A percentile compares a stretch with the other conserved stretches of the same genome.
Evolutionary conservation across 2,797 vertebrate species (phyloP).

Genomic region (Pseudochirops corinnae): DNA sequence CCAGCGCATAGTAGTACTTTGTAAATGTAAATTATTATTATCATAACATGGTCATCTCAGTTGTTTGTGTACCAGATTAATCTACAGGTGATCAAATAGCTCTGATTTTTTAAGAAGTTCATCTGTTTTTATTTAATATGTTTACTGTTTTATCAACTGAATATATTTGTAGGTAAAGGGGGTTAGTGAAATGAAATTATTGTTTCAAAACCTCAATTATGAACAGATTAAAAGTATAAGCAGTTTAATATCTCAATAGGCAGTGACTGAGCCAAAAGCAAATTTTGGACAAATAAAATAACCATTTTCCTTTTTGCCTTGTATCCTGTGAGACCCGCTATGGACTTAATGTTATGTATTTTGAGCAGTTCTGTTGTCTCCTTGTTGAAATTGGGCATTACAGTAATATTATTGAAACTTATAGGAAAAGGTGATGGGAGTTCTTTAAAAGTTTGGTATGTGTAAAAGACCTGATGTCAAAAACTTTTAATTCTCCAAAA

Average conservation of each 20-base stretch:
- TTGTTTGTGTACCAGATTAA: background rate
- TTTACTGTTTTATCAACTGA: background rate
- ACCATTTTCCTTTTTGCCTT: background rate
- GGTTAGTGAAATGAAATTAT: conserved; percentile 3
- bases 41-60: background rate
- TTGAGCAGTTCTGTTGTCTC: conserved; percentile 21
- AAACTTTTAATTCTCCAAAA: conserved; percentile 14
- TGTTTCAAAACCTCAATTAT: conserved; percentile 30
- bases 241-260: background rate
- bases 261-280: conserved; percentile 8
- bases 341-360: background rate
- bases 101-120: background rate
- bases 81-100: background rate
- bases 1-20: background rate
- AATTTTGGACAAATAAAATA: conserved; percentile 39
- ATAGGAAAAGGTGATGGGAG: background rate
- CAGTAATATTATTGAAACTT: background rate
- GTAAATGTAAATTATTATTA: background rate
- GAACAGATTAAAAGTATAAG: conserved; percentile 15
- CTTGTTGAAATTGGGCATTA: conserved; percentile 42
- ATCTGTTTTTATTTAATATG: conserved; percentile 35
- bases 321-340: conserved; percentile 2
- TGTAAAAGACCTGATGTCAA: background rate
- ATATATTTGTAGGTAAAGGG: background rate
- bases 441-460: background rate